A percentile compares a stretch with the other conserved stretches of the same genome.
Evolutionary conservation across 2,888 invertebrate genomes (phyloP).

Genomic region (Lottia gigantea): DNA sequence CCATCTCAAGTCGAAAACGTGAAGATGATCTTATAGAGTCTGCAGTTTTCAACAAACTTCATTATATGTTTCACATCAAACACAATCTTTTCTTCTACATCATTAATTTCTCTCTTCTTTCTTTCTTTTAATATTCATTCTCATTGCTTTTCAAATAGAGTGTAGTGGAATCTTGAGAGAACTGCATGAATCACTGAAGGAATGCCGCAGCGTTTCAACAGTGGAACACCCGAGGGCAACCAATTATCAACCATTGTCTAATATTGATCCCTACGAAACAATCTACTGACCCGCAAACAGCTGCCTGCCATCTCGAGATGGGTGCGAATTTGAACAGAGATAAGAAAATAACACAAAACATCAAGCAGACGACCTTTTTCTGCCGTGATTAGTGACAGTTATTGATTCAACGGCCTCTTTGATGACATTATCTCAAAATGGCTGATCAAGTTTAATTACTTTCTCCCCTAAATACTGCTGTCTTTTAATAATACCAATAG

Average conservation of each 20-base stretch:
- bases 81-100: conserved; percentile 10
- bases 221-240: conserved; percentile 10
- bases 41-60: too few relatives aligned
- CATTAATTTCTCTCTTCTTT: conserved; percentile 7
- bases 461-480: conserved; percentile 4
- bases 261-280: conserved; percentile 28
- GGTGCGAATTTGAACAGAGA: conserved; percentile 6
- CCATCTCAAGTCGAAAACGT: too few relatives aligned
- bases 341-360: conserved; percentile 11
- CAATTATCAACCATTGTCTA: conserved; percentile 30
- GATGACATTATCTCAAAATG: conserved; percentile 11
- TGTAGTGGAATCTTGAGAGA: not conserved
- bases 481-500: conserved; percentile 9
- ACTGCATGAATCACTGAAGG: conserved; percentile 9
- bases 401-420: conserved; percentile 10
- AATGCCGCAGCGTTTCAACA: conserved; percentile 5
- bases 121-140: conserved; percentile 11
- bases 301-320: conserved; percentile 8
- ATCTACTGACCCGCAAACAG: conserved; percentile 21
- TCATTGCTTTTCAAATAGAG: not conserved
- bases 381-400: conserved; percentile 11
- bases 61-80: conserved; percentile 3
- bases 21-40: too few relatives aligned
- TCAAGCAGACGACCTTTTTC: conserved; percentile 8
- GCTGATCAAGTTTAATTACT: conserved; percentile 11